These are phyloP conservation scores for Calameuta idolon DNA, from an alignment of 2,888 invertebrate species.

Conservation along the genomic window DNA sequence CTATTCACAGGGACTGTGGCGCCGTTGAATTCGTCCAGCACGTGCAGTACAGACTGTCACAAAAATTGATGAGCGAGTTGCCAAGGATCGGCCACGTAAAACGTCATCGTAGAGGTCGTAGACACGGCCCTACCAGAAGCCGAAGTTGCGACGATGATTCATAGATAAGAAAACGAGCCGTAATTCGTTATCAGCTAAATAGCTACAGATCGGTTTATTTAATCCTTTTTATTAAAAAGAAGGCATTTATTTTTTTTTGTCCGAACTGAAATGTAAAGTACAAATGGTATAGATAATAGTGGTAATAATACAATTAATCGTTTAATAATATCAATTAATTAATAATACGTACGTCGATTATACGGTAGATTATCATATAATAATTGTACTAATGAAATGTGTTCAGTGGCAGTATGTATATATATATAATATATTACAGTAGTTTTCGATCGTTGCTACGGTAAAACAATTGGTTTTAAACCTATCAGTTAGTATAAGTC, in stretches of 20 bases:
- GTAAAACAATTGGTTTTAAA: slow-evolving; percentile 34
- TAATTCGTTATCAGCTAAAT: not conserved
- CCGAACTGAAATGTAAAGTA: slow-evolving; percentile 65
- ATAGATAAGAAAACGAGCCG: not conserved
- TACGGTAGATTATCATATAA: slow-evolving; percentile 45
- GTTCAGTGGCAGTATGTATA: slow-evolving; percentile 65
- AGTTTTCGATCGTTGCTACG: slow-evolving; percentile 31
- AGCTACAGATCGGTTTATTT: slow-evolving; percentile 21
- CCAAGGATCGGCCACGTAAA: slow-evolving; percentile 25
- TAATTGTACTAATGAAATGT: slow-evolving; percentile 67
- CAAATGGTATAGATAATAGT: slow-evolving; percentile 66
- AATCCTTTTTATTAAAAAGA: slow-evolving; percentile 63
- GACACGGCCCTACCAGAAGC: slow-evolving; percentile 26
- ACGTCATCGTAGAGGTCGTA: slow-evolving; percentile 19
- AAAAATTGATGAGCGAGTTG: slow-evolving; percentile 37
- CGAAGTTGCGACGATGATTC: slow-evolving; percentile 10
- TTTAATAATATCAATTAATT: slow-evolving; percentile 64
- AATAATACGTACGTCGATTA: slow-evolving; percentile 52
- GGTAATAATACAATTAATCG: slow-evolving; percentile 62
- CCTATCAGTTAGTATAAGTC: slow-evolving; percentile 20
- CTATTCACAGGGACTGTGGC: slow-evolving; percentile 28
- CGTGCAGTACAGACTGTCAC: slow-evolving; percentile 30
- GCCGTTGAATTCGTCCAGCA: slow-evolving; percentile 25
- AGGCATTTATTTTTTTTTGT: slow-evolving; percentile 65
- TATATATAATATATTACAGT: slow-evolving; percentile 45